These are phyloP conservation scores for Esperia sulphurella DNA, from an alignment of 2,888 invertebrate species.

Conservation along the genomic window DNA sequence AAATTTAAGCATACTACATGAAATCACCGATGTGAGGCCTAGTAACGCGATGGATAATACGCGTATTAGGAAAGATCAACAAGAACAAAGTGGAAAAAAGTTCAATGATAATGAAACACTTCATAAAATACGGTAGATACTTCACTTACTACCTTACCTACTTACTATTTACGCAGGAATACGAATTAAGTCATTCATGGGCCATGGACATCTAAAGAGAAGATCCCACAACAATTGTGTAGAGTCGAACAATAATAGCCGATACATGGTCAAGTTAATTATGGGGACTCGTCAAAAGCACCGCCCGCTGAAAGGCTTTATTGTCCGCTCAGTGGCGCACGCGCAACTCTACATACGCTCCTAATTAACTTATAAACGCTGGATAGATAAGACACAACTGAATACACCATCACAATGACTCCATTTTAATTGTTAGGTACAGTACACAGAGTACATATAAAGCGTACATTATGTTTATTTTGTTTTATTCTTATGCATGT, in stretches of 20 bases:
- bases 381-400: constrained; percentile 34
- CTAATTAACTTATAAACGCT: constrained; percentile 62
- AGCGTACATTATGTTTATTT: neutral
- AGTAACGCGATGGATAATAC: too few species aligned
- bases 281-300: constrained; percentile 49
- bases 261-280: constrained; percentile 43
- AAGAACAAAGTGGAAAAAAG: too few species aligned
- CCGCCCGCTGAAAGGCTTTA: constrained; percentile 58
- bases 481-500: neutral
- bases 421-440: constrained; percentile 15
- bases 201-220: constrained; percentile 5
- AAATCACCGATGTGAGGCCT: too few species aligned
- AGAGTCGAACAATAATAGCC: constrained; percentile 35
- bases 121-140: too few species aligned
- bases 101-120: too few species aligned
- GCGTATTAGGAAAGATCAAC: too few species aligned
- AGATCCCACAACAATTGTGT: constrained; percentile 19
- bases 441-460: neutral
- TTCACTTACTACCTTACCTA: too few species aligned
- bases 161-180: too few species aligned
- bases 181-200: neutral
- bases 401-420: constrained; percentile 34
- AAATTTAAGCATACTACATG: too few species aligned
- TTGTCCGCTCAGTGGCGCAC: constrained; percentile 51
- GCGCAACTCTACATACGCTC: constrained; percentile 48